These are phyloP conservation scores for Lagocephalus sceleratus DNA, from an alignment of 2,797 vertebrate genomes.

Conservation along the genomic window DNA sequence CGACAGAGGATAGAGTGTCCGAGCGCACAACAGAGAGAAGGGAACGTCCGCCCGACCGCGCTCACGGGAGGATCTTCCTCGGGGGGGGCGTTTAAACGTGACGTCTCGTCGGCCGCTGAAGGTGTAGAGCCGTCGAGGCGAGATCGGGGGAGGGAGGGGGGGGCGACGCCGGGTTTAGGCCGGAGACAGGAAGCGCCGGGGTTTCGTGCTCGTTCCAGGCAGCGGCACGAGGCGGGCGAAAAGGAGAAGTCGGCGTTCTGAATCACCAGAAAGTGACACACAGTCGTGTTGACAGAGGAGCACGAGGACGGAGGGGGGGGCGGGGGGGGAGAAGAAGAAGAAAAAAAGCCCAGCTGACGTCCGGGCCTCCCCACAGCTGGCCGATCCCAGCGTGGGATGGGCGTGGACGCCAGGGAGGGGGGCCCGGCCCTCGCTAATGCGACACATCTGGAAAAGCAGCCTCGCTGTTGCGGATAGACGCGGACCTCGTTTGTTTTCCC, in stretches of 20 bases:
- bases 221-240: not conserved
- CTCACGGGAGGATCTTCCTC: not conserved
- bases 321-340: too few relatives aligned
- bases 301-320: not conserved
- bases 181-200: constrained; percentile 3
- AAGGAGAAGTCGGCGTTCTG: not conserved
- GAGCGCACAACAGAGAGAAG: not conserved
- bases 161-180: too few relatives aligned
- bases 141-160: too few relatives aligned
- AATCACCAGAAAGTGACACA: not conserved
- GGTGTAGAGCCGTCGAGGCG: too few relatives aligned
- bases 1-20: constrained; percentile 36
- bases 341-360: not conserved
- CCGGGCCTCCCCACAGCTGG: constrained; percentile 1
- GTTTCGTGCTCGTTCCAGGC: not conserved
- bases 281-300: not conserved
- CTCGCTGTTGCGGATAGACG: not conserved
- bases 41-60: not conserved
- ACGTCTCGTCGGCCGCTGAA: too few relatives aligned
- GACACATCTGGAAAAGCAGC: not conserved
- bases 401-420: not conserved
- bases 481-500: not conserved
- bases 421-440: not conserved
- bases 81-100: too few relatives aligned
- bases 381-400: not conserved